Evolutionary conservation across 2,113 vertebrate genomes (phyloP), one percentile per base, ranked within the genome.

Genomic region (Ptilonorhynchus violaceus): DNA sequence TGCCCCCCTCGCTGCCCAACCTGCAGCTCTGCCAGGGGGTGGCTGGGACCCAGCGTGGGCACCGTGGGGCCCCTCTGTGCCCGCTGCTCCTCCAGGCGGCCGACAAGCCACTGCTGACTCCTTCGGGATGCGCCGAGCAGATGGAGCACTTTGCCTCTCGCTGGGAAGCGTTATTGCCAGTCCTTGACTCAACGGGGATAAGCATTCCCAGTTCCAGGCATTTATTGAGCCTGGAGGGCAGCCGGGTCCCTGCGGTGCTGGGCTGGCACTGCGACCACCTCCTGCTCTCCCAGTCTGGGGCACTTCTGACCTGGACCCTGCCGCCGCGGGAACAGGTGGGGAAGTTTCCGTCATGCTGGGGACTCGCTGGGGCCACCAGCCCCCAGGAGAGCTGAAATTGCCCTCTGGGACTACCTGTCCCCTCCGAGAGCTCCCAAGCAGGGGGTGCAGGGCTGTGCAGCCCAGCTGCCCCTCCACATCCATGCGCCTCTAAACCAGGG

Each of bases 241-340:
- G 90, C 63, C 24, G 2, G 16, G 39, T 47, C 35, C 84, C 80
- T 0, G 2, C 15, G 0, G 66, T 1, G 42, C 85, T 31, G 76
- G 33, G 35, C 75, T 86, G 4, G 3, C 44, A 22, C 9, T 8
- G 5, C 0, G 0, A 46, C 24, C n/a, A 5, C 39, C 49, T 77
- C 81, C 81, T 13, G 28, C 67, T 37, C 13, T 44, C 49, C 62
- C 6, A 1, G 19, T 8, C 62, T 0, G 0, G 4, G 39, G 10
- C 59, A 10, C 5, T 87, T 16, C 85, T 69, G n/a, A 20, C 19
- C 6, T n/a, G 2, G 2, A 30, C 20, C n/a, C 37, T 4, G 1
- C 10, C 1, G 0, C n/a, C 13, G 1, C 15, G 3, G 1, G 21
- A n/a, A 42, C 0, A 2, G 28, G 15, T 60, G 62, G 62, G 46